A percentile compares a stretch with the other conserved stretches of the same genome.
Conservation (phyloP, 2,113 vertebrate genomes). For the Gallinago media region DNA sequence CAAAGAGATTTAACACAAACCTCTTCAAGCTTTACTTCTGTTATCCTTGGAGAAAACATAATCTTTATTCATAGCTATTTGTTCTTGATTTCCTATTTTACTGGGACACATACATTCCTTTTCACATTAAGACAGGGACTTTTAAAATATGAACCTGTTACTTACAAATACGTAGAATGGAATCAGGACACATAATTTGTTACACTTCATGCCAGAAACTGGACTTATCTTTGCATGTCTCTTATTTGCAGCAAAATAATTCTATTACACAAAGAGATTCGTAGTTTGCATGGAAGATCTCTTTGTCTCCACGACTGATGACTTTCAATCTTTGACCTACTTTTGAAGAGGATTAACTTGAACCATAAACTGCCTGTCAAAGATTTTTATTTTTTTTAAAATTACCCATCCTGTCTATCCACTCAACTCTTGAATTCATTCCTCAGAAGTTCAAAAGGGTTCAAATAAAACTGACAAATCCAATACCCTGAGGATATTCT, state of each 20-base stretch:
- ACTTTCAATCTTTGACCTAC: slow-evolving; percentile 23
- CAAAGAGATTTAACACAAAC: neutral
- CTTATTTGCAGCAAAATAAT: neutral
- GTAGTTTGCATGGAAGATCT: neutral
- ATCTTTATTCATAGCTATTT: neutral
- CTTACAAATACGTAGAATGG: neutral
- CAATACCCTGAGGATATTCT: neutral
- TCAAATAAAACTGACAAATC: slow-evolving; percentile 49
- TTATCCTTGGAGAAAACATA: neutral
- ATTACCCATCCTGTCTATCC: neutral
- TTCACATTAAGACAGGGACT: neutral
- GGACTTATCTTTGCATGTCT: neutral
- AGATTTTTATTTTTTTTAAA: neutral
- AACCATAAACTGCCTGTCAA: slow-evolving; percentile 12
- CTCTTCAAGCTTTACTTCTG: neutral
- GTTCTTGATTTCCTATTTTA: slow-evolving; percentile 2
- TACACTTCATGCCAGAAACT: neutral
- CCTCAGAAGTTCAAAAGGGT: slow-evolving; percentile 31
- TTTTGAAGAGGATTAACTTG: slow-evolving; percentile 27
- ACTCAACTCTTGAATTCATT: neutral
- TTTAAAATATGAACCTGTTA: slow-evolving; percentile 28
- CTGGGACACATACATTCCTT: neutral
- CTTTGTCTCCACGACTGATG: neutral
- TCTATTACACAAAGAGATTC: neutral
- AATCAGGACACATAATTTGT: neutral